These are phyloP conservation scores for Dermolepida albohirtum DNA, from an alignment of 2,888 invertebrate species.

Conservation along the genomic window DNA sequence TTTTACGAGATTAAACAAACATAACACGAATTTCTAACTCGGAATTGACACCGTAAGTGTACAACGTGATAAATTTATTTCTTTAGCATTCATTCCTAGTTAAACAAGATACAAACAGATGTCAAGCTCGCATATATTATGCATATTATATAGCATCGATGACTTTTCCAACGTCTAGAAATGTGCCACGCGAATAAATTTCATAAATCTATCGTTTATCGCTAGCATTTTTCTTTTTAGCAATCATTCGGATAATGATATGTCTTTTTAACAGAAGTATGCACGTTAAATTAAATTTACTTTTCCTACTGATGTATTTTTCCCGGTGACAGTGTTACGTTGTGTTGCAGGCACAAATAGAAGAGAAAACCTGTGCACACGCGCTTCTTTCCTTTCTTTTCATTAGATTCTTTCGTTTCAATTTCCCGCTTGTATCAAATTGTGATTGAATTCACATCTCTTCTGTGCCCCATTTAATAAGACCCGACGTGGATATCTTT, in stretches of 20 bases:
- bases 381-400: constrained; percentile 27
- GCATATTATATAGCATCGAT: constrained; percentile 16
- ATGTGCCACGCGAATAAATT: constrained; percentile 33
- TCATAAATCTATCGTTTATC: constrained; percentile 27
- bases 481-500: constrained; percentile 41
- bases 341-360: constrained; percentile 3
- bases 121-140: constrained; percentile 23
- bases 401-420: constrained; percentile 34
- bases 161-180: constrained; percentile 10
- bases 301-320: constrained; percentile 3
- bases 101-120: constrained; percentile 23
- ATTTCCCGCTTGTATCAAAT: constrained; percentile 38
- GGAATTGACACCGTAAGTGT: too few species aligned
- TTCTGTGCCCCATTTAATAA: constrained; percentile 37
- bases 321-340: not conserved
- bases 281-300: constrained; percentile 32
- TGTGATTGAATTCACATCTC: constrained; percentile 42
- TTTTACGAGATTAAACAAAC: too few species aligned
- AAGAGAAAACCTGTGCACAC: constrained; percentile 26
- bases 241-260: constrained; percentile 7
- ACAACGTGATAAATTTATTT: constrained; percentile 11
- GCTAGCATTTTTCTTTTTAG: constrained; percentile 14
- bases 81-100: not conserved
- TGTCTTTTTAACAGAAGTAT: constrained; percentile 32
- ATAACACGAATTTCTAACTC: too few species aligned